Evolutionary conservation across 2,888 invertebrate species (phyloP), one percentile per base, ranked within the genome.

Genomic region (Dynastes maya): DNA sequence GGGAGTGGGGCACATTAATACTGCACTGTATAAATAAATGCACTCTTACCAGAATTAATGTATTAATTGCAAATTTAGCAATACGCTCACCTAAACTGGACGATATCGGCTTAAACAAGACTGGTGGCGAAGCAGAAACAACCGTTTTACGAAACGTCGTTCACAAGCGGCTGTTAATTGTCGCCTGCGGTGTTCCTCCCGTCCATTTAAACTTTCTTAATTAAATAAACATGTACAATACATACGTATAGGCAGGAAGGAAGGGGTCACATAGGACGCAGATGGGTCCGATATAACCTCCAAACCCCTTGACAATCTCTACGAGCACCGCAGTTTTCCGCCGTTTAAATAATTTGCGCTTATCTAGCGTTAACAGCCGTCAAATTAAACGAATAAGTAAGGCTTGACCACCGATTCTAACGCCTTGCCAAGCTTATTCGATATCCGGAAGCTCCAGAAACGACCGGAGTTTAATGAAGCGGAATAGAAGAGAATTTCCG

Each of bases 151-250:
- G 55, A 58, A 58, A 27, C 55, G 27, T 58, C 16, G 16, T 58
- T 27, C 22, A 27, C 55, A 58, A 58, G 22, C 55, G 55, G 8
- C 55, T 58, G 71, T 71, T 71, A 71, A 71, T 71, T 71, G 55
- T 16, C 71, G 70, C 58, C 40, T 8, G 58, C 37, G 55, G 71
- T 37, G 16, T n/a, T 58, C 22, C 55, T 55, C 55, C 58, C 37
- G 37, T 16, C 13, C 71, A 22, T 58, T 71, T 58, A 71, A 71
- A 71, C 71, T 71, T 71, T 71, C 71, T 55, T 71, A 71, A 71
- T 71, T 71, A 71, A 71, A 71, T 71, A 71, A 71, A 58, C 58
- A 71, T 58, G 55, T 71, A 55, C 71, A 5, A 53, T 6, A 58
- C 8, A 5, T 58, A 22, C 55, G 22, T 45, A 45, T 11, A 37